Evolutionary conservation across 2,797 vertebrate species (phyloP), one percentile per base, ranked within the genome.

Genomic region (Hipposideros larvatus): DNA sequence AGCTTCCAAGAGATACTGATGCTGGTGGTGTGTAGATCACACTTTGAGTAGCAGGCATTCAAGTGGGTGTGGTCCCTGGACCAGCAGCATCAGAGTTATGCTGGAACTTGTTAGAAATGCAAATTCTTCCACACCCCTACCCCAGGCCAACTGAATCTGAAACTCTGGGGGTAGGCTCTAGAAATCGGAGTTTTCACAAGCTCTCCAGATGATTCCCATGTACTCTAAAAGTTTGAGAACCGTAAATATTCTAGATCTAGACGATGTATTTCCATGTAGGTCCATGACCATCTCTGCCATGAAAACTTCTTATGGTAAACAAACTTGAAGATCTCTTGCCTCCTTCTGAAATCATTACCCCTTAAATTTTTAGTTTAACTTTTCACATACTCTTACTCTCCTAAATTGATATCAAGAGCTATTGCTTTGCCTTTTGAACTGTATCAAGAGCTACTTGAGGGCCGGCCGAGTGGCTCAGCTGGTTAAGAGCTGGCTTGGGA

Each of bases 91-190:
- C 51, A 61, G 61, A 28, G 26, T 7, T 59, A 80, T 51, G 66
- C n/a, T 21, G 65, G 19, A 96, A 73, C 71, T 65, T 28, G 48
- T 71, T 43, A 86, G 92, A 93, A 75, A 91, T 73, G 28, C 16
- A 63, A n/a, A 68, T 74, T 89, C 48, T 51, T 15, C 84, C 61
- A 1, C 26, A n/a, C 37, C 46, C 77, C 57, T 4, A 71, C 7
- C 7, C 57, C 37, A 74, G 41, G 68, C 18, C 4, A 5, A 71
- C 26, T 41, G 46, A 82, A 78, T 78, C 51, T 83, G 70, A 85
- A 95, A 87, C 5, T 75, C 34, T 73, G 31, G 43, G 9, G 8
- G 43, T 22, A 37, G 14, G 24, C 6, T 21, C 84, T 51, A 73
- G 48, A 84, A 89, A 82, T 14, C 34, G 71, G 73, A 84, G 63